Percentiles rank a stretch among this genome's conserved stretches.
Conservation (phyloP, 2,113 vertebrate genomes). For the Campylorhamphus procurvoides region DNA sequence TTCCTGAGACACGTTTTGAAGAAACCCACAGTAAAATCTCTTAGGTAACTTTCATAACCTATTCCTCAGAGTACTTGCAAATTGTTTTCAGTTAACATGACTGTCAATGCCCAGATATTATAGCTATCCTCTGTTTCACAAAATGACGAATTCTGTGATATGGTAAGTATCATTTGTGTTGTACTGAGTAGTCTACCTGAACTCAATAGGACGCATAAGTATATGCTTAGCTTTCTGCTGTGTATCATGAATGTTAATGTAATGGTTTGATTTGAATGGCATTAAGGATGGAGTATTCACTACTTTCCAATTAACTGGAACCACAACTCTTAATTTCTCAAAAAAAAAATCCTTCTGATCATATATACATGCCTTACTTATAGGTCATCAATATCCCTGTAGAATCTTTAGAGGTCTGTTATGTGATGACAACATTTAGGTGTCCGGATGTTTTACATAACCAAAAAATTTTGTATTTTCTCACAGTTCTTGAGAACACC, state of each 20-base stretch:
- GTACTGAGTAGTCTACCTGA: not conserved
- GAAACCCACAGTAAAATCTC: not conserved
- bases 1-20: not conserved
- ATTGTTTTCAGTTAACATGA: not conserved
- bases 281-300: not conserved
- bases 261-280: not conserved
- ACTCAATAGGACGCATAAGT: not conserved
- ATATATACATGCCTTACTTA: not conserved
- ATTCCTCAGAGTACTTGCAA: not conserved
- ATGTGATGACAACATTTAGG: not conserved
- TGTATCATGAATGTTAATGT: not conserved
- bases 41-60: not conserved
- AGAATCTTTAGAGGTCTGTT: not conserved
- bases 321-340: not conserved
- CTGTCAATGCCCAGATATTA: not conserved
- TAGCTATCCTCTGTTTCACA: not conserved
- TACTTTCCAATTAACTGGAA: not conserved
- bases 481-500: not conserved
- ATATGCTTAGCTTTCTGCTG: not conserved
- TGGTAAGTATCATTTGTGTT: not conserved
- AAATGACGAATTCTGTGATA: not conserved
- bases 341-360: not conserved
- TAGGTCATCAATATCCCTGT: not conserved
- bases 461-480: not conserved
- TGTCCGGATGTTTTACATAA: not conserved